Evolutionary conservation across 1,140 invertebrate species (phyloP).

Genomic region (Drosophila nasuta): DNA sequence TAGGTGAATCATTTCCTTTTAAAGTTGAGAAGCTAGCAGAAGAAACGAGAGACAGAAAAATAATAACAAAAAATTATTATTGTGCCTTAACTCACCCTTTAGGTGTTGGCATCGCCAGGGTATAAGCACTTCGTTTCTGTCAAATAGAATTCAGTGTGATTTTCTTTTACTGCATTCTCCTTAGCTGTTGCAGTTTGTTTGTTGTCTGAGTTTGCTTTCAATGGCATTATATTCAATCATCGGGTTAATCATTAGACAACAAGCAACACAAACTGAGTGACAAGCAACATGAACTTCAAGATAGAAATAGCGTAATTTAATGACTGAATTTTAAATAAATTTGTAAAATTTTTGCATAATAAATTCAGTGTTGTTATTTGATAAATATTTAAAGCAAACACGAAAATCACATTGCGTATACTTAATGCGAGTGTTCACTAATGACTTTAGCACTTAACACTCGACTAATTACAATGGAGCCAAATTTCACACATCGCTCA

Average conservation of each 20-base stretch:
- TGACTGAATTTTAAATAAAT: conserved; percentile 17
- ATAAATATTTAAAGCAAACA: conserved; percentile 9
- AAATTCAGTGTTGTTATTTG: conserved; percentile 23
- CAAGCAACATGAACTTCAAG: conserved; percentile 3
- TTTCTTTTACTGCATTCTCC: conserved; percentile 45
- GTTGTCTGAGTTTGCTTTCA: conserved; percentile 55
- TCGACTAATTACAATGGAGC: conserved; percentile 54
- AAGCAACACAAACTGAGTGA: conserved; percentile 30
- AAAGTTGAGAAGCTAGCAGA: neutral
- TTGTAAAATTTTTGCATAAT: conserved; percentile 45
- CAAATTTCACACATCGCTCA: conserved; percentile 32
- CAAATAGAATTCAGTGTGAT: neutral
- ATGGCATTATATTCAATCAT: conserved; percentile 70
- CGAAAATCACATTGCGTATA: neutral
- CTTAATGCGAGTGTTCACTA: conserved; percentile 30
- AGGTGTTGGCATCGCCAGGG: conserved; percentile 8
- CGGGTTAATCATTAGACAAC: conserved; percentile 70
- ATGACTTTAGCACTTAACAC: conserved; percentile 47
- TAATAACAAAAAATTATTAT: neutral
- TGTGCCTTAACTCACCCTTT: neutral
- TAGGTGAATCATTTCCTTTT: neutral
- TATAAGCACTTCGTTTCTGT: conserved; percentile 31
- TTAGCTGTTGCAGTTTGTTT: conserved; percentile 49
- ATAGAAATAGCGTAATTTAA: no score
- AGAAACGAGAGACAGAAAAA: neutral